phyloP scores from a whole-genome alignment of 2,113 vertebrate genomes.

The Elachura formosa region DNA sequence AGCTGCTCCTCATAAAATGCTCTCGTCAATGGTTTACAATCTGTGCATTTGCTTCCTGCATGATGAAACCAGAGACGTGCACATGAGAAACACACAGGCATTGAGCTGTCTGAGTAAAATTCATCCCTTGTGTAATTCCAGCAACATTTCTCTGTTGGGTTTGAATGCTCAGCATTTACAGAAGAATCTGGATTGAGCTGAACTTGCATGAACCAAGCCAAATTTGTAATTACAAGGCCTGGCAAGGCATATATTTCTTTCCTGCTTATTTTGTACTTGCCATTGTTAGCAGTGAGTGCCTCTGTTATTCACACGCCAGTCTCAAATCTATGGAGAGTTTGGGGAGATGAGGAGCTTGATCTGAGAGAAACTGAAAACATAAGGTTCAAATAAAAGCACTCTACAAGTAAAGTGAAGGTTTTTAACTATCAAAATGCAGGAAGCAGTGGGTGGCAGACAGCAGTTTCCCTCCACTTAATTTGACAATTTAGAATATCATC shows the following conservation, averaged over 20 bases:
- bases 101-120: background rate
- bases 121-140: background rate
- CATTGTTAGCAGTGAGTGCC: conserved; percentile 18
- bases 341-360: conserved; percentile 28
- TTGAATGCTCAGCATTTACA: background rate
- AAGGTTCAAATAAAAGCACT: conserved; percentile 38
- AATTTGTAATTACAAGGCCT: conserved; percentile 22
- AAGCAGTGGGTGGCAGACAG: conserved; percentile 43
- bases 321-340: background rate
- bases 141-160: background rate
- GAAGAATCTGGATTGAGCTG: conserved; percentile 36
- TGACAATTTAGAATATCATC: conserved; percentile 23
- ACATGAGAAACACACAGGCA: background rate
- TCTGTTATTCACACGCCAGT: conserved; percentile 30
- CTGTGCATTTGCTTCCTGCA: background rate
- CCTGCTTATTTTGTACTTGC: conserved; percentile 10
- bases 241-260: background rate
- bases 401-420: conserved; percentile 31
- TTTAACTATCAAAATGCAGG: conserved; percentile 44
- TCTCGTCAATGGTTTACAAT: background rate
- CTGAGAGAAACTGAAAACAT: conserved; percentile 38
- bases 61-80: background rate
- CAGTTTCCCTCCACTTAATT: conserved; percentile 48
- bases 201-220: conserved; percentile 19
- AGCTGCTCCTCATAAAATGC: background rate